Conservation (phyloP, 2,797 vertebrate genomes). For the Chloroceryle inda region DNA sequence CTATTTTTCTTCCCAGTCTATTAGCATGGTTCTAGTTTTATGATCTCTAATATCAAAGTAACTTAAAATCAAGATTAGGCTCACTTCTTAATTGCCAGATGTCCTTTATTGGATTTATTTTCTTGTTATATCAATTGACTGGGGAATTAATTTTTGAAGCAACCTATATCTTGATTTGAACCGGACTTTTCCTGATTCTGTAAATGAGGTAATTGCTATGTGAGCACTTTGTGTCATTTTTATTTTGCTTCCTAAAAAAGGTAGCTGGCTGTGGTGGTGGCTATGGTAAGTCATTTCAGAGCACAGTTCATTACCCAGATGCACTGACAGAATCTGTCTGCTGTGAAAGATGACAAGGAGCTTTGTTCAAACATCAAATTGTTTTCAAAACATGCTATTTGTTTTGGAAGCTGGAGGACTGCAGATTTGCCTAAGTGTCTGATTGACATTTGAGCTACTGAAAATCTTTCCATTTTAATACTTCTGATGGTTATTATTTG, state of each 20-base stretch:
- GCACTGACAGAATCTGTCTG: background rate
- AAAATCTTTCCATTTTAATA: background rate
- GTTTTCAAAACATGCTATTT: background rate
- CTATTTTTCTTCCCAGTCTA: background rate
- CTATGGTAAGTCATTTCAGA: background rate
- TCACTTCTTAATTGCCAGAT: conserved; percentile 8
- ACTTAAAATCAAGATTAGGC: conserved; percentile 27
- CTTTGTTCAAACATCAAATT: background rate
- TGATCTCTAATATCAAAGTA: conserved; percentile 19
- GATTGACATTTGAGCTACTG: background rate
- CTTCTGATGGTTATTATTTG: background rate
- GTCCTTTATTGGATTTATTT: conserved; percentile 1
- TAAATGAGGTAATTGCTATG: background rate
- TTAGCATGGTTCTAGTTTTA: background rate
- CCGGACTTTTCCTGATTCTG: background rate
- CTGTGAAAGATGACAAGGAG: background rate
- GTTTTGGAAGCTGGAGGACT: background rate
- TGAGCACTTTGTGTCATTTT: background rate
- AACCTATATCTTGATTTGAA: conserved; percentile 27
- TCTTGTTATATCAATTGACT: background rate
- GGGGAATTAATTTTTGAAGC: background rate
- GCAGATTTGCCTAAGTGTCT: background rate
- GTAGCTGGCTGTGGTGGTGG: background rate
- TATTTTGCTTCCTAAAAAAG: background rate
- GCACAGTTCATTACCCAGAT: conserved; percentile 3